Percentiles rank a stretch among this genome's conserved stretches.
Conservation (phyloP, 2,888 invertebrate genomes). For the Listrodromus nycthemerus region DNA sequence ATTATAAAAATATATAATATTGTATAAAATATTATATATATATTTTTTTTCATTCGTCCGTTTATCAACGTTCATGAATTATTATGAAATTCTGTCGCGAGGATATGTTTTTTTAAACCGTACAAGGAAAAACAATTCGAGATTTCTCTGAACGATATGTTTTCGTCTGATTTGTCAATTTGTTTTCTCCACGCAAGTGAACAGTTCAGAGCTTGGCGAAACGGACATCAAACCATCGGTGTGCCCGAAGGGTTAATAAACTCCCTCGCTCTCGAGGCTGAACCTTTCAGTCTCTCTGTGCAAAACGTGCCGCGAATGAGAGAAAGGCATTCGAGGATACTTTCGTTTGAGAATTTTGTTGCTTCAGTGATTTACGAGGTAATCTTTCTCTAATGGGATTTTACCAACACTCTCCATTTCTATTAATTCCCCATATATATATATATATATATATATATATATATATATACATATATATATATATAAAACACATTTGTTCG, state of each 20-base stretch:
- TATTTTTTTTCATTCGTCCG: no score
- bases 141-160: no score
- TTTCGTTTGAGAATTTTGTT: slow-evolving; percentile 28
- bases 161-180: no score
- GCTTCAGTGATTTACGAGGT: slow-evolving; percentile 20
- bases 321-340: neutral
- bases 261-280: neutral
- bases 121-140: no score
- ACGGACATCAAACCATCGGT: neutral
- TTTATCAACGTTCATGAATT: no score
- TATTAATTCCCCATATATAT: neutral
- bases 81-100: no score
- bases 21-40: no score
- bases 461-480: no score
- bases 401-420: slow-evolving; percentile 24
- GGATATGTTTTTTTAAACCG: no score
- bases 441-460: no score
- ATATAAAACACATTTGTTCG: no score
- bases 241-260: neutral
- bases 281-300: neutral
- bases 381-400: slow-evolving; percentile 27
- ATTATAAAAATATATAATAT: no score
- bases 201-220: neutral
- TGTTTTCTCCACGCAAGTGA: neutral
- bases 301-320: neutral